Base-by-base conservation (phyloP, 2,888 invertebrate genomes). In the Polydrusus cervinus region DNA sequence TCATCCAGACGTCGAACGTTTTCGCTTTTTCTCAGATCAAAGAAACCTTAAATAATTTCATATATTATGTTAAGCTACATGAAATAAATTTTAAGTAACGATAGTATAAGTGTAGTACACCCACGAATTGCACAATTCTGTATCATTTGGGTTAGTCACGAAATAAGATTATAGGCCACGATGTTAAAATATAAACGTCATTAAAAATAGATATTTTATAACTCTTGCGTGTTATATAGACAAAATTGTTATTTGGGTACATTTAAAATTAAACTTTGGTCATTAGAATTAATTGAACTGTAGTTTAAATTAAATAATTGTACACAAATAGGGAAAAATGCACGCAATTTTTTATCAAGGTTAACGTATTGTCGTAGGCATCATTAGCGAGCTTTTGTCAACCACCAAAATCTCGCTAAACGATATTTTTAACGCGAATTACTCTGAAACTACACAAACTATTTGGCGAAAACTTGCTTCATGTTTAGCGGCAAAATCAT, bases 141-240 rank as follows among this genome's bases (percentile, higher is more conserved):
- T 49, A 71, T 71, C 40, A 57, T 71, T 65, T 47, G n/a, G 20
- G 47, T 64, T 65, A 55, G 57, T 65, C 65, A 64, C 71, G 65
- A 65, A 64, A 45, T 40, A 40, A 71, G 53, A 57, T 55, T 65
- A 71, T 55, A 47, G 45, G 9, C 65, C 61, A 47, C 62, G 49
- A 38, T 49, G 51, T 34, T 51, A 71, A 65, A 71, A 65, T 47
- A 71, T 65, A 71, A 64, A 71, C 71, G 43, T 65, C 53, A 71
- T 57, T 71, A 71, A 71, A 71, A 71, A 71, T 71, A 71, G 71
- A 71, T 71, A 65, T 65, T 71, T 71, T 71, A 64, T 65, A 55
- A 57, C 53, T 71, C 25, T 71, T 71, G 64, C 65, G 47, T 71
- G 65, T 40, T 49, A 40, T 14, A 62, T 14, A 62, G 38, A 64